phyloP scores from a whole-genome alignment of 2,113 vertebrate species.

The Toxotes jaculatrix region DNA sequence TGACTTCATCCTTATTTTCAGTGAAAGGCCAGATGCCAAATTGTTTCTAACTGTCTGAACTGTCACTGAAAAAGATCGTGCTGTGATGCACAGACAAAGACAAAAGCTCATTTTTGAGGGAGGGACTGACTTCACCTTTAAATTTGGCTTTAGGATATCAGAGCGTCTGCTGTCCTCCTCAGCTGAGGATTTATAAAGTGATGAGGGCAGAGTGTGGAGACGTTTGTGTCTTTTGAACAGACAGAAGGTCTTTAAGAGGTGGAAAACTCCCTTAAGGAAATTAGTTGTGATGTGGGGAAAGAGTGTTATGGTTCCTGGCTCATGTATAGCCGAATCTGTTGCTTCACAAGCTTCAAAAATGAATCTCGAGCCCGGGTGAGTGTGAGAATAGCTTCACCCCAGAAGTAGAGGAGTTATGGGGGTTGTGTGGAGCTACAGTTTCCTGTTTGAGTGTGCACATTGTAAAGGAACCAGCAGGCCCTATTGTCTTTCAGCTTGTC shows the following conservation, averaged over 20 bases:
- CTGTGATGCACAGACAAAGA: slow-evolving; percentile 28
- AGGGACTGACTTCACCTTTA: not conserved
- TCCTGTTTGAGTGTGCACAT: slow-evolving; percentile 73
- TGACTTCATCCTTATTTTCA: slow-evolving; percentile 47
- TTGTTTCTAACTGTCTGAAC: slow-evolving; percentile 32
- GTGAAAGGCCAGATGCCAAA: slow-evolving; percentile 40
- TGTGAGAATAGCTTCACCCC: slow-evolving; percentile 59
- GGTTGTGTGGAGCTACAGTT: slow-evolving; percentile 54
- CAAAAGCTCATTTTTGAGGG: slow-evolving; percentile 36
- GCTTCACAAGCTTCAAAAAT: slow-evolving; percentile 26
- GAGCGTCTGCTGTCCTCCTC: slow-evolving; percentile 59
- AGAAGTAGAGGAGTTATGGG: slow-evolving; percentile 30
- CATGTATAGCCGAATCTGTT: slow-evolving; percentile 7
- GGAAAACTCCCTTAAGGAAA: slow-evolving; percentile 52
- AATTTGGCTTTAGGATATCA: slow-evolving; percentile 51
- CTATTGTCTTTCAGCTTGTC: slow-evolving; percentile 71
- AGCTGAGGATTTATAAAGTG: slow-evolving; percentile 64
- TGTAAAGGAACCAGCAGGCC: slow-evolving; percentile 66
- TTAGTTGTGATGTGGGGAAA: slow-evolving; percentile 42
- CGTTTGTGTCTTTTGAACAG: slow-evolving; percentile 50
- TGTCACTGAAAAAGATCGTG: slow-evolving; percentile 45
- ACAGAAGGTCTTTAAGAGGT: slow-evolving; percentile 40
- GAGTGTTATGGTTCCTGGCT: slow-evolving; percentile 36
- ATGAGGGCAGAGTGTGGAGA: slow-evolving; percentile 43
- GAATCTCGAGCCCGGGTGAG: slow-evolving; percentile 47